These are phyloP conservation scores for Pantherophis vulpinus DNA, from an alignment of 2,797 vertebrate genomes.

Conservation along the genomic window DNA sequence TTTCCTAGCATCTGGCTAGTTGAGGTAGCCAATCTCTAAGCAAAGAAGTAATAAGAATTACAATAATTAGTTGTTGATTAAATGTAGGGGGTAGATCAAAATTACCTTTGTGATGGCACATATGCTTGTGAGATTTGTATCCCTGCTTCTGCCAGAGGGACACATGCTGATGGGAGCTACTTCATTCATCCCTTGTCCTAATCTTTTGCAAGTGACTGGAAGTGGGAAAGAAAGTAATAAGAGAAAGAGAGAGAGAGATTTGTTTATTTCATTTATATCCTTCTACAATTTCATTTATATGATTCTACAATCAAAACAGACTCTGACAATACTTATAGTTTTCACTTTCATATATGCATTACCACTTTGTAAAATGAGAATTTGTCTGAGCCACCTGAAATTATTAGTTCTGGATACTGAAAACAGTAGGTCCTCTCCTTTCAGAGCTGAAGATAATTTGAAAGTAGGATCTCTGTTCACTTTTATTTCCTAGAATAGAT, in stretches of 20 bases:
- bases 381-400: not conserved
- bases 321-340: not conserved
- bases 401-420: not conserved
- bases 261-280: not conserved
- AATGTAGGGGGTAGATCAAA: not conserved
- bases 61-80: not conserved
- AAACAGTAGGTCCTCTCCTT: not conserved
- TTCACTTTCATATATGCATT: not conserved
- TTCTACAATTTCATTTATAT: not conserved
- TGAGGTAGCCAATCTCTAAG: not conserved
- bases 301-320: not conserved
- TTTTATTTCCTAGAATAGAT: not conserved
- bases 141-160: not conserved
- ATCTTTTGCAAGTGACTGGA: not conserved
- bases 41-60: not conserved
- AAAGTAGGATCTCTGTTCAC: not conserved
- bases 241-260: not conserved
- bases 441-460: not conserved
- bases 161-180: not conserved
- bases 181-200: not conserved
- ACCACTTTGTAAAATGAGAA: not conserved
- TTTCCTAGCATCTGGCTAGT: not conserved
- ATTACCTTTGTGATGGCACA: not conserved
- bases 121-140: not conserved
- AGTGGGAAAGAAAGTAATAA: not conserved